Evolutionary conservation across 2,888 invertebrate species (phyloP), one percentile per base, ranked within the genome.

Genomic region (Meteorus colon): DNA sequence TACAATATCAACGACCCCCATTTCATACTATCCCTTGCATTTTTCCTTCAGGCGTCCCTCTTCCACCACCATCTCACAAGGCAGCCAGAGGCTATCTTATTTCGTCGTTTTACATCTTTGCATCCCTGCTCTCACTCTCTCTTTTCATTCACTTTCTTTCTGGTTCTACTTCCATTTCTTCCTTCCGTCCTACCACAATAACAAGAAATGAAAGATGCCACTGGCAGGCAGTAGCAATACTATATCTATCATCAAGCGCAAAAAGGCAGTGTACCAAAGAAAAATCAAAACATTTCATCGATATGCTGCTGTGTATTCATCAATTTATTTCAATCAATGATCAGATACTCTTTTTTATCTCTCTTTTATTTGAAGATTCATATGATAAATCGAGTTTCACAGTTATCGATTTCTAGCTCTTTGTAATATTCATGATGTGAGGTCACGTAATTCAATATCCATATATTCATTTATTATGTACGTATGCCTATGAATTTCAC

Each of bases 1-100:
- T 88, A 87, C 85, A 85, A 87, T 87, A 88, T 88, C 87, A 86
- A 85, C 82, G 82, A 82, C 71, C 74, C 73, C 76, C 78, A 71
- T 71, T 72, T 41, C 55, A 8, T 24, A 24, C 60, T 27, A 48
- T 31, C 45, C 59, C 31, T 45, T 48, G 55, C 45, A 59, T 29
- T 27, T 60, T 19, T 29, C 29, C 24, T 19, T 19, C 2, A n/a
- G 10, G 1, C 55, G 4, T 19, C 8, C 55, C 48, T n/a, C 16
- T 16, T 16, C 48, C 55, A 55, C n/a, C 48, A 48, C 19, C n/a
- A 5, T 1, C 14, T 55, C 55, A 19, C 55, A 3, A 55, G 19
- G 6, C 55, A 55, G 55, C 19, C 19, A 24, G 41, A 55, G 55
- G 55, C 19, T 48, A 31, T 60, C 41, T 48, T 29, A 45, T 48